Evolutionary conservation across 2,888 invertebrate species (phyloP).

Genomic region (Brenthis daphne): DNA sequence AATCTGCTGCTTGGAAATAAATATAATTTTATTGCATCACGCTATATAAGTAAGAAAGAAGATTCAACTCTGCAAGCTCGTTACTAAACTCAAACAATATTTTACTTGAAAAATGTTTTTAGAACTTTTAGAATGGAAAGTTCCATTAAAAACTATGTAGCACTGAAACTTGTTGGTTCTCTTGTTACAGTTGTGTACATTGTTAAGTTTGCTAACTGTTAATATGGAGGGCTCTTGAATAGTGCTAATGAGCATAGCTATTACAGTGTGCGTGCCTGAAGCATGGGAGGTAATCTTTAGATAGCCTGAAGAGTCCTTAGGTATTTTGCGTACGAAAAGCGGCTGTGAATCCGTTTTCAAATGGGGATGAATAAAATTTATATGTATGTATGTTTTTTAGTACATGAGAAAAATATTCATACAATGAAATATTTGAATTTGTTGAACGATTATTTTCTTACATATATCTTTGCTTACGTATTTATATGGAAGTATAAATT

Average conservation of each 20-base stretch:
- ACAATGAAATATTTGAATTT: too few relatives aligned
- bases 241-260: slow-evolving; percentile 48
- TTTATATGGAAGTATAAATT: too few relatives aligned
- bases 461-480: too few relatives aligned
- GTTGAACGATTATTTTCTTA: too few relatives aligned
- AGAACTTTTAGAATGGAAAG: slow-evolving; percentile 40
- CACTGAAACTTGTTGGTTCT: slow-evolving; percentile 37
- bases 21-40: slow-evolving; percentile 13
- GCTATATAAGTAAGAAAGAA: slow-evolving; percentile 13
- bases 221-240: slow-evolving; percentile 41
- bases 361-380: too few relatives aligned
- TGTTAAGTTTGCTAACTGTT: slow-evolving; percentile 45
- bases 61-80: slow-evolving; percentile 21
- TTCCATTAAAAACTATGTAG: slow-evolving; percentile 44
- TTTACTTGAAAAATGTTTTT: slow-evolving; percentile 33
- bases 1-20: too few relatives aligned
- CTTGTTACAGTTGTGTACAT: slow-evolving; percentile 43
- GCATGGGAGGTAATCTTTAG: slow-evolving; percentile 23
- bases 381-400: too few relatives aligned
- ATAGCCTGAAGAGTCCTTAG: slow-evolving; percentile 19
- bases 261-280: slow-evolving; percentile 43
- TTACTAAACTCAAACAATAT: slow-evolving; percentile 32
- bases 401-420: too few relatives aligned
- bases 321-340: slow-evolving; percentile 13
- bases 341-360: background rate